Evolutionary conservation across 1,140 invertebrate genomes (phyloP).

Genomic region (Zaprionus davidi): DNA sequence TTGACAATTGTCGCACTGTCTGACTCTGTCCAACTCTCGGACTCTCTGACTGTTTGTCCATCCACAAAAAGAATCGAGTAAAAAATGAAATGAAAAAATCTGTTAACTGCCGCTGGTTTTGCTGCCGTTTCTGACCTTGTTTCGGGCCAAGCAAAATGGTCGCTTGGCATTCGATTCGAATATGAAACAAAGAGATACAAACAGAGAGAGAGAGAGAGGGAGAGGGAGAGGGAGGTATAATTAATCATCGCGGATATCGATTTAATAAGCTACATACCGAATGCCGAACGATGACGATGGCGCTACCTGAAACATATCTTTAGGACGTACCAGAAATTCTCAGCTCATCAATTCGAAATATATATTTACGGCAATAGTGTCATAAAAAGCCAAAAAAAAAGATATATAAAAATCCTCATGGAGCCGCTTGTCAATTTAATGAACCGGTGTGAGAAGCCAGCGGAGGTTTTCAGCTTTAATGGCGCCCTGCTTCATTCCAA

Average conservation of each 20-base stretch:
- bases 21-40: constrained; percentile 9
- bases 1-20: constrained; percentile 46
- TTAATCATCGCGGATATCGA: constrained; percentile 25
- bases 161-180: constrained; percentile 5
- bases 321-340: constrained; percentile 12
- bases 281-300: constrained; percentile 8
- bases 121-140: constrained; percentile 50
- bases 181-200: background rate
- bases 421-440: constrained; percentile 55
- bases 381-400: constrained; percentile 13
- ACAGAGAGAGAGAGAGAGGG: background rate
- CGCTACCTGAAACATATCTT: constrained; percentile 34
- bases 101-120: constrained; percentile 20
- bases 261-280: constrained; percentile 7
- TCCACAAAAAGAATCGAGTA: constrained; percentile 21
- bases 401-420: constrained; percentile 35
- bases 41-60: background rate
- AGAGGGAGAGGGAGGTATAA: background rate
- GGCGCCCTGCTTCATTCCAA: constrained; percentile 41
- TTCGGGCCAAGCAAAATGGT: constrained; percentile 31
- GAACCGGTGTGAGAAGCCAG: constrained; percentile 62
- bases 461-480: constrained; percentile 39
- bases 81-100: constrained; percentile 22
- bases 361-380: constrained; percentile 42
- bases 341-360: constrained; percentile 40